These are phyloP conservation scores for Barnardius zonarius DNA, from an alignment of 2,113 vertebrate species.

Conservation along the genomic window DNA sequence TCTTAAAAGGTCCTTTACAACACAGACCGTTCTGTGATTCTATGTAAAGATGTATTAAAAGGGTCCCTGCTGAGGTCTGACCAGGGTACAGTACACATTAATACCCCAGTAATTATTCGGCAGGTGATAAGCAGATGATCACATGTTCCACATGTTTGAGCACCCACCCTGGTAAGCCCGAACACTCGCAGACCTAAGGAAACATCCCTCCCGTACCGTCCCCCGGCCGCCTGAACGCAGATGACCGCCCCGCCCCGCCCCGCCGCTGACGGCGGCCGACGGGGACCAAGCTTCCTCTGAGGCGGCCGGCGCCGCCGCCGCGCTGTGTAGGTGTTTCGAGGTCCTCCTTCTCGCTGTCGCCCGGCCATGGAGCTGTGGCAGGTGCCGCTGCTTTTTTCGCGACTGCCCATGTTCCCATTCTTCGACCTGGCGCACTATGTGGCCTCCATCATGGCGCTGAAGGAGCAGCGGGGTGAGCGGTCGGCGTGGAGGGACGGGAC, in stretches of 20 bases:
- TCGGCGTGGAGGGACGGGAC: not conserved
- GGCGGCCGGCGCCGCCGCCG: not conserved
- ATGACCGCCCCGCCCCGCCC: not conserved
- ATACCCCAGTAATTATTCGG: not conserved
- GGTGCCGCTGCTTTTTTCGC: slow-evolving; percentile 81
- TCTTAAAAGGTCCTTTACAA: not conserved
- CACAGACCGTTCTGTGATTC: not conserved
- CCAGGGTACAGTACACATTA: no score
- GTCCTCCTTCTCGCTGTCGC: not conserved
- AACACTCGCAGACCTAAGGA: not conserved
- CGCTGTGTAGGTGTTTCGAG: no score
- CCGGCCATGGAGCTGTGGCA: slow-evolving; percentile 58
- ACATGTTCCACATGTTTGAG: fast-evolving
- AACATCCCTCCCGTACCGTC: fast-evolving
- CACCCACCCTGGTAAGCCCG: fast-evolving
- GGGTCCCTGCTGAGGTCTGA: not conserved
- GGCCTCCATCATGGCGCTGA: slow-evolving; percentile 85
- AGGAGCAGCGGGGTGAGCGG: slow-evolving; percentile 86
- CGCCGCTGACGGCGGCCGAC: not conserved
- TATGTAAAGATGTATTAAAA: not conserved
- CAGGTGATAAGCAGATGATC: fast-evolving
- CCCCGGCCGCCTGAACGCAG: fast-evolving
- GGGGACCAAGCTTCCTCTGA: not conserved
- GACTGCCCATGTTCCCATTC: slow-evolving; percentile 88
- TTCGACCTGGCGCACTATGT: slow-evolving; percentile 91